These are phyloP conservation scores for Otus sunia DNA, from an alignment of 2,113 vertebrate species.

Conservation along the genomic window DNA sequence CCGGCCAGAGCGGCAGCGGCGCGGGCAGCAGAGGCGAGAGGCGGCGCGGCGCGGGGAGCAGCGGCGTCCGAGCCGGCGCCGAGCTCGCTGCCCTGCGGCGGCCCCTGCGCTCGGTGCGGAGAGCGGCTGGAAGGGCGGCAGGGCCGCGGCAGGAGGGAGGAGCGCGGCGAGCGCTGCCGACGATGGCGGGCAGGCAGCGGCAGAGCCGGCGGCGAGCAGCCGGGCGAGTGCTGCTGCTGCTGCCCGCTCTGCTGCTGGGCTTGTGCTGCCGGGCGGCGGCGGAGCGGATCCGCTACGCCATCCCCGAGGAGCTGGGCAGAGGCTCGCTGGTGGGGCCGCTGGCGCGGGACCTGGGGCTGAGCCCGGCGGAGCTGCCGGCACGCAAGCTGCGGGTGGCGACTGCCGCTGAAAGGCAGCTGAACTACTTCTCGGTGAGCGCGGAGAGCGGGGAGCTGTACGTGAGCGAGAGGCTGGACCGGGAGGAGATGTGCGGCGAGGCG, in stretches of 20 bases:
- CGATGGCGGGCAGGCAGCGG: background rate
- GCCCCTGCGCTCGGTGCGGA: background rate
- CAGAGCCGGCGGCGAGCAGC: background rate
- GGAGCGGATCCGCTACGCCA: background rate
- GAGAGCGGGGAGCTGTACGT: slow-evolving; percentile 68
- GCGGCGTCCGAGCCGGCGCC: background rate
- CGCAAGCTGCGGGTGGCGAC: too few relatives aligned
- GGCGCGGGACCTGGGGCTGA: slow-evolving; percentile 23
- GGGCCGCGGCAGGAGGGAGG: background rate
- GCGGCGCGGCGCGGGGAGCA: background rate
- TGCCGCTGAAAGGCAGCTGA: too few relatives aligned
- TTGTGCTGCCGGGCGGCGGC: background rate
- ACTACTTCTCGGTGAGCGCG: background rate
- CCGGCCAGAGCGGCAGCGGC: background rate
- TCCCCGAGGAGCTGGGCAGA: slow-evolving; percentile 21
- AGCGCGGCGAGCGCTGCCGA: background rate
- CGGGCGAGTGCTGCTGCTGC: background rate
- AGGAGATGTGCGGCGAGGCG: slow-evolving; percentile 66
- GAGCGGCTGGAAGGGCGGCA: background rate
- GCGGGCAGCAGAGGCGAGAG: background rate
- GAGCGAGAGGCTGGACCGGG: slow-evolving; percentile 63
- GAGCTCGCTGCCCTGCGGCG: background rate
- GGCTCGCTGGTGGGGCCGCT: slow-evolving; percentile 55
- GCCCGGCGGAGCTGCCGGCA: background rate
- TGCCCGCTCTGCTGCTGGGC: background rate